phyloP scores from a whole-genome alignment of 2,113 vertebrate species.

The Pycnonotus jocosus region DNA sequence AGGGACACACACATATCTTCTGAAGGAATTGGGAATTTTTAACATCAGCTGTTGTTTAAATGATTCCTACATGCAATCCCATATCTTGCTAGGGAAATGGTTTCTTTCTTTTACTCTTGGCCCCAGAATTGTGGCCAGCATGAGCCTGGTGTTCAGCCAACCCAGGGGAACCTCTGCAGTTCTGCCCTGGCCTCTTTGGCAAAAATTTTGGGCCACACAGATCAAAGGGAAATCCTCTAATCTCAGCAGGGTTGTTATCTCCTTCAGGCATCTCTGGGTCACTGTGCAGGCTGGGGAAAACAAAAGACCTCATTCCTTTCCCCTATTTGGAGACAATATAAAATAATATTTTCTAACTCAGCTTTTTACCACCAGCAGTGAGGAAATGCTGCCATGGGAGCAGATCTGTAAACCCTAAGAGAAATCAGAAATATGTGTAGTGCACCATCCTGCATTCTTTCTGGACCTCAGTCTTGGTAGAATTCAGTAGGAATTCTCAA shows the following conservation, averaged over 20 bases:
- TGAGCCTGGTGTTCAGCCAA: background rate
- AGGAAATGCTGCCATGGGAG: background rate
- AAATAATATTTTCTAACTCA: background rate
- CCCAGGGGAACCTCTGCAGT: background rate
- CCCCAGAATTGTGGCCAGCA: background rate
- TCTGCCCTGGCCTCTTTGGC: background rate
- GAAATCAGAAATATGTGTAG: background rate
- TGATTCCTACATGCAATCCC: background rate
- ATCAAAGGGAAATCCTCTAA: background rate
- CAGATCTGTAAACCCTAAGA: background rate
- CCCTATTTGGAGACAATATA: background rate
- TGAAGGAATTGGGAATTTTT: background rate
- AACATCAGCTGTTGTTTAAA: background rate
- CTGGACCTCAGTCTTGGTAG: background rate
- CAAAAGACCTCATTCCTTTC: background rate
- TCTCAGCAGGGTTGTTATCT: background rate
- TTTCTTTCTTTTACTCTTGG: background rate
- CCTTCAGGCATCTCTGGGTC: background rate
- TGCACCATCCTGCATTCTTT: background rate
- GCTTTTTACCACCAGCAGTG: background rate
- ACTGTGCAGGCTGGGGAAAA: background rate
- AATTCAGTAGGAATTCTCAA: background rate
- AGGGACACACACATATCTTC: background rate
- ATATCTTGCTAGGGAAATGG: background rate
- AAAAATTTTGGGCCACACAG: background rate